These are phyloP conservation scores for Sylvilagus bachmani DNA, from an alignment of 2,113 vertebrate species.

Conservation along the genomic window DNA sequence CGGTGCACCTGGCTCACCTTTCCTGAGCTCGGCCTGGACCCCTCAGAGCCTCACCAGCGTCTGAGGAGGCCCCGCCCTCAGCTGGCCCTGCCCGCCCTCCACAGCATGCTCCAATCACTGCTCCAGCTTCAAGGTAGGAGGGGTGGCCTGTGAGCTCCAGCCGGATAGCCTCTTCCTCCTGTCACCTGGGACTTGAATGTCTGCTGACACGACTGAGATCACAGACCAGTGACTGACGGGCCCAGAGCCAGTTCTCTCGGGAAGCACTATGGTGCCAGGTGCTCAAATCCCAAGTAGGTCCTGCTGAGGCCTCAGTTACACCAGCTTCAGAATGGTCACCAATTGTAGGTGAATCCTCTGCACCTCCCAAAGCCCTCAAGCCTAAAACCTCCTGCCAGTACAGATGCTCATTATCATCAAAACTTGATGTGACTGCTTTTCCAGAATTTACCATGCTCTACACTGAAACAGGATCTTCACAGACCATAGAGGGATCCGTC, in stretches of 20 bases:
- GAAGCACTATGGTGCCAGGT: not conserved
- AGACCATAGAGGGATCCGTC: not conserved
- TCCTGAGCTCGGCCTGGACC: not conserved
- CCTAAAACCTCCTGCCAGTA: not conserved
- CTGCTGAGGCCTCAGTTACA: not conserved
- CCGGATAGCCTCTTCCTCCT: too few relatives aligned
- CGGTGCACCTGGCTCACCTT: not conserved
- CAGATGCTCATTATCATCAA: accelerated
- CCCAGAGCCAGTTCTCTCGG: not conserved
- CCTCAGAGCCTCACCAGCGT: not conserved
- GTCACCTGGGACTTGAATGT: not conserved
- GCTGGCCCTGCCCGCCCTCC: not conserved
- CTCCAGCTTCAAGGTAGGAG: not conserved
- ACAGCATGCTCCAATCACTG: not conserved
- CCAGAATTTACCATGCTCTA: not conserved
- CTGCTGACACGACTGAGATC: not conserved
- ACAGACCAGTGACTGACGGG: not conserved
- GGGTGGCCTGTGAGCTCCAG: not conserved
- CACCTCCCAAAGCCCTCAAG: not conserved
- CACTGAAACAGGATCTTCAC: not conserved
- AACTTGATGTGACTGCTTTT: not conserved
- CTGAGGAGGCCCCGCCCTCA: not conserved
- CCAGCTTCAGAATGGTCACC: not conserved
- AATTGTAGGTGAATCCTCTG: not conserved
- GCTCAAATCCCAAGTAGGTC: not conserved